Base-by-base conservation (phyloP, 2,888 invertebrate species). In the Tiliacea citrago region DNA sequence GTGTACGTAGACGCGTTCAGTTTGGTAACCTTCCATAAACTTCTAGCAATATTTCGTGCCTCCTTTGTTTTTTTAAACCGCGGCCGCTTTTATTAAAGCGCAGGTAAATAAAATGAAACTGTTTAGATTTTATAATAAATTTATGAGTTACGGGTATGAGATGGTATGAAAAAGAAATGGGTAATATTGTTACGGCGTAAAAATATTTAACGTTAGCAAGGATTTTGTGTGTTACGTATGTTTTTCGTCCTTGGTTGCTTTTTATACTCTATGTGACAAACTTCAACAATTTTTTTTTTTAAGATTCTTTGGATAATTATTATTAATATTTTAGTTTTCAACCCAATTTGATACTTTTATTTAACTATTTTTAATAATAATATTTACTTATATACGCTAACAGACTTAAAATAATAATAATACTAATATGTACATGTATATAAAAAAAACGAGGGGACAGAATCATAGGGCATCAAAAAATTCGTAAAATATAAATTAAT, bases 41-140 rank as follows among this genome's bases (percentile, higher is more conserved):
- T 75, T 51, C 18, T 6, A 47, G 24, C 67, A 24, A 53, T 62
- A 67, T 68, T 65, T 42, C 6, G 53, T 47, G 42, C 24, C 18
- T 69, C 47, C 16, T 69, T 69, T 82, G n/a, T 75, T 79, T 81
- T n/a, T 73, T 81, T 29, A 68, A 79, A 79, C 61, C 13, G 29
- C 7, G 5, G 60, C 53, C 53, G 77, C 53, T 79, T 76, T 69
- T 77, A 82, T 71, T 51, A 61, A 83, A 68, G 42, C 6, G 18
- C 13, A 16, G n/a, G 55, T n/a, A 63, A 76, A 61, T 79, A 69
- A 82, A 68, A 68, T 47, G 51, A 70, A 68, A 60, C 24, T 47
- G 66, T n/a, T 82, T 24, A 57, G 83, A 61, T 76, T 82, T 79
- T 66, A 68, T 82, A 76, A 57, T 76, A 82, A 79, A 79, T 68